Base-by-base conservation (phyloP, 2,113 vertebrate genomes). In the Centropus unirufus region DNA sequence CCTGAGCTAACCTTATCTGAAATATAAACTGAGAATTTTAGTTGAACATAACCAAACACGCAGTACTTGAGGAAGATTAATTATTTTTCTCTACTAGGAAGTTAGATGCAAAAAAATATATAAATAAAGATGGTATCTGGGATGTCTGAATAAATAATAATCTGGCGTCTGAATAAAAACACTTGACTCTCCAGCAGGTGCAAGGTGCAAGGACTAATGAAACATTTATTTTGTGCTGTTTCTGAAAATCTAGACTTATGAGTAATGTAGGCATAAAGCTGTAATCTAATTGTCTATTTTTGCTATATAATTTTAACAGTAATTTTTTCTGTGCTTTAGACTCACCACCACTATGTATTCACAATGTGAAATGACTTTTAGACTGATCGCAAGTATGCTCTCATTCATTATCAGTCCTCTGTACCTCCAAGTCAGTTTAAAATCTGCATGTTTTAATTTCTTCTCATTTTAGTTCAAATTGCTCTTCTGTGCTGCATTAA, bases 381-480 rank as follows among this genome's bases (percentile, higher is more conserved):
- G 46, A 76, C 9, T 0, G 3, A 17, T 46, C 84, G 46, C 19
- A 34, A 67, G 14, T 12, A 14, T n/a, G 15, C 68, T 83, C 42
- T 51, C 12, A 62, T 61, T 66, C 27, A 34, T 89, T 88, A 30
- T 5, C 14, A 79, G 23, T 40, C 5, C 26, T 72, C 42, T 68
- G 21, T 90, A 78, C 47, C 40, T 93, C 90, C 27, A 61, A 76
- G 26, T 68, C 18, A 73, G n/a, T 75, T 86, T 81, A 67, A 91
- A 87, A 93, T 22, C n/a, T 81, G 46, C 19, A 26, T 4, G 0
- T 47, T 89, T 82, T 66, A 47, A 17, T 88, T 68, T 79, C 44
- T 63, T 7, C 12, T 76, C 34, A 52, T 92, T 96, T 90, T 92
- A 51, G 13, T 94, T 94, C 74, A 93, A 83, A 87, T 59, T 88